Evolutionary conservation across 2,888 invertebrate species (phyloP), one percentile per base, ranked within the genome.

Genomic region (Tenthredo scrophulariae): DNA sequence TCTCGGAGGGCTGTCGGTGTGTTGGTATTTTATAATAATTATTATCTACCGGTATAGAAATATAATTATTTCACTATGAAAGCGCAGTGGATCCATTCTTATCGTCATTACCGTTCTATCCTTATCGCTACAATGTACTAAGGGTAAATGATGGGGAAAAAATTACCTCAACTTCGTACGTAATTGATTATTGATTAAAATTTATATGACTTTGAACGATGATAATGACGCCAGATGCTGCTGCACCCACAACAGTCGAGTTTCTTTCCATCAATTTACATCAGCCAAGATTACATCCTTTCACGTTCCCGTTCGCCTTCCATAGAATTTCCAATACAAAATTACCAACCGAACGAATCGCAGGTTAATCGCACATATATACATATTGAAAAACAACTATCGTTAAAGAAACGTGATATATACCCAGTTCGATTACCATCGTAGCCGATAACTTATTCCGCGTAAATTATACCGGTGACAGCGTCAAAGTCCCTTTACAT

Each of bases 21-120:
- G 88, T 89, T 86, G 90, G 88, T 88, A 89, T 90, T 91, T 89
- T 87, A 89, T 89, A 90, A 91, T 89, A 90, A 91, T 91, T 89
- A 89, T 89, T 87, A 77, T 84, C 87, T 86, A 62, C 86, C 54
- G 46, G 46, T 46, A 86, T 87, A 88, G 87, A 89, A 88, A 88
- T 87, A 86, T 88, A 87, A 89, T 89, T 88, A 80, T 83, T 83
- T 83, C 67, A 83, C 46, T 43, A 33, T 33, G 83, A 33, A 46
- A 50, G 29, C 65, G 40, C 40, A n/a, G 67, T 65, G 80, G 40
- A 83, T 83, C 83, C 83, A 70, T 83, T 83, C 83, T 70, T 83
- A 83, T 83, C 83, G 46, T 62, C n/a, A n/a, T 50, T 58, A 58
- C 40, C 58, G 58, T 80, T 22, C 37, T 54, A 54, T 43, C 22